Evolutionary conservation across 2,797 vertebrate genomes (phyloP).

Genomic region (Eulemur mongoz): DNA sequence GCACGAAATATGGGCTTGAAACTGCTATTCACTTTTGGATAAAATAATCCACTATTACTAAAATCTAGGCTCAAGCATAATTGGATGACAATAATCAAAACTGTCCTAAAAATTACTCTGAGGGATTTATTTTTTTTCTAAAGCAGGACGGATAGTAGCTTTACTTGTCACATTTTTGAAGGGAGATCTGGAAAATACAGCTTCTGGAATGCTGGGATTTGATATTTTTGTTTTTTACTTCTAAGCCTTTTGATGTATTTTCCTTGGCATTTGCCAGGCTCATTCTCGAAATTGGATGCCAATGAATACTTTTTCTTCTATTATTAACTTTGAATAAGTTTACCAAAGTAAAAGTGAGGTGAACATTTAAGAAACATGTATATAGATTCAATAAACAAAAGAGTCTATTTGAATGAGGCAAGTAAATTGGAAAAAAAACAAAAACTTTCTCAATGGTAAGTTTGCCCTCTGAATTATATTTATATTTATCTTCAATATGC

Average conservation of each 20-base stretch:
- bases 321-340: background rate
- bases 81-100: constrained; percentile 41
- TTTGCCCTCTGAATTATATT: background rate
- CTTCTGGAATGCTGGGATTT: background rate
- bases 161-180: background rate
- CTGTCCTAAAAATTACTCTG: background rate
- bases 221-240: background rate
- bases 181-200: background rate
- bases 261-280: background rate
- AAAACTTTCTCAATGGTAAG: background rate
- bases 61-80: constrained; percentile 23
- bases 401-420: background rate
- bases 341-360: background rate
- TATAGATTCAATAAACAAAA: background rate
- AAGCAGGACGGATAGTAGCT: background rate
- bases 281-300: background rate
- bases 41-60: background rate
- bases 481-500: background rate
- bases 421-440: background rate
- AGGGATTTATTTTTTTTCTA: background rate
- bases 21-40: background rate
- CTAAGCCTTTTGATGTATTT: background rate
- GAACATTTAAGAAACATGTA: background rate
- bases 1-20: constrained; percentile 15
- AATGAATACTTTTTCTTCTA: background rate